These are phyloP conservation scores for Varecia variegata DNA, from an alignment of 2,797 vertebrate species.

Conservation along the genomic window DNA sequence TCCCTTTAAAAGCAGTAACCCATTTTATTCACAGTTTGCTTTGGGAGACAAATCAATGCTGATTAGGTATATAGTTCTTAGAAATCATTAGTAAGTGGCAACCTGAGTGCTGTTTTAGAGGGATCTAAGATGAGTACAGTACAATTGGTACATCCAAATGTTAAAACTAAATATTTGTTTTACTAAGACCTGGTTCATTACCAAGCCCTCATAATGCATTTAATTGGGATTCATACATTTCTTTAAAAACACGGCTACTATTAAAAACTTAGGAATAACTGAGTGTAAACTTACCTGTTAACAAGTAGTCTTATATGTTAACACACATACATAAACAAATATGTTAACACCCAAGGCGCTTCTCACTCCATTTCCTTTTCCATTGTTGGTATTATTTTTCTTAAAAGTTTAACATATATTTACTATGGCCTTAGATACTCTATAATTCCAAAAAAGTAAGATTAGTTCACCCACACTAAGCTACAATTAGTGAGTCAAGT, in stretches of 20 bases:
- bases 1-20: background rate
- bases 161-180: background rate
- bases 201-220: background rate
- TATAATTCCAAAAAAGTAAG: background rate
- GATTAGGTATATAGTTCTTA: background rate
- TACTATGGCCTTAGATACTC: background rate
- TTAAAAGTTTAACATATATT: background rate
- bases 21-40: background rate
- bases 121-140: background rate
- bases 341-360: background rate
- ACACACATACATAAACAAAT: background rate
- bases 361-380: background rate
- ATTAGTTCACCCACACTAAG: background rate
- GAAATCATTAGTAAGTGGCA: background rate
- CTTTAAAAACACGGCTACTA: background rate
- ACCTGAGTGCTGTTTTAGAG: background rate
- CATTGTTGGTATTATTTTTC: background rate
- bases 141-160: background rate
- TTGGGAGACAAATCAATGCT: background rate
- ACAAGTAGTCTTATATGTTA: background rate
- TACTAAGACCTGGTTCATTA: background rate
- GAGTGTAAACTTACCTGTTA: background rate
- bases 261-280: background rate
- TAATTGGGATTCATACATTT: background rate
- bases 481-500: background rate